Percentiles rank a stretch among this genome's conserved stretches.
These are phyloP conservation scores for Ceratosolen solmsi DNA, from an alignment of 1,140 invertebrate genomes.

Conservation along the genomic window DNA sequence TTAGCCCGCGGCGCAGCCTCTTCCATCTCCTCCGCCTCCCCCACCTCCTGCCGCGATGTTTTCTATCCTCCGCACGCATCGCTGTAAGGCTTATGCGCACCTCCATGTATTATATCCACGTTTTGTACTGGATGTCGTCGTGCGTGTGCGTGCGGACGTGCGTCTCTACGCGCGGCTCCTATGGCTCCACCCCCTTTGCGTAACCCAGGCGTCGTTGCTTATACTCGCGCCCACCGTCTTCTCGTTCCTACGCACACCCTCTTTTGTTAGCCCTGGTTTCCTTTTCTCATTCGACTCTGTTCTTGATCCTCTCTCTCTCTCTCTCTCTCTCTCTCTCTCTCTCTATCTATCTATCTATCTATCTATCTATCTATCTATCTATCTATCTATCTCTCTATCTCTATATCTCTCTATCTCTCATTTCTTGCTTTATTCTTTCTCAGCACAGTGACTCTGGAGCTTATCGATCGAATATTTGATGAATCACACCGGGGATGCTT, in stretches of 20 bases:
- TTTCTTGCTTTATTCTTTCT: too few relatives aligned
- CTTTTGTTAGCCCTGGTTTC: slow-evolving; percentile 8
- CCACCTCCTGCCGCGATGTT: slow-evolving; percentile 54
- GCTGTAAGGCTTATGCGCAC: slow-evolving; percentile 55
- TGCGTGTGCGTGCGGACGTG: slow-evolving; percentile 11
- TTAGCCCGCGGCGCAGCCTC: slow-evolving; percentile 52
- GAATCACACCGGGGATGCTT: slow-evolving; percentile 13
- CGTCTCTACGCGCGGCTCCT: background rate
- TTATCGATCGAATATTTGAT: slow-evolving; percentile 44
- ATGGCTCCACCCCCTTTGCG: slow-evolving; percentile 41
- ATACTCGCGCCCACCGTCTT: background rate
- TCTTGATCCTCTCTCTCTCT: background rate
- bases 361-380: background rate
- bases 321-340: background rate
- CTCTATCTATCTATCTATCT: background rate
- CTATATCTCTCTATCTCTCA: background rate
- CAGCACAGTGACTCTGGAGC: background rate
- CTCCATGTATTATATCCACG: slow-evolving; percentile 56
- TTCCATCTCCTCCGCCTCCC: slow-evolving; percentile 59
- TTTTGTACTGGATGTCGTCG: slow-evolving; percentile 37
- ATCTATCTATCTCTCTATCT: background rate
- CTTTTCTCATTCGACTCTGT: background rate
- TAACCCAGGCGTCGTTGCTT: slow-evolving; percentile 5
- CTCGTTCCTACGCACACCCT: background rate
- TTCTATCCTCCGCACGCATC: slow-evolving; percentile 70